These are phyloP conservation scores for Fistularia tabacaria DNA, from an alignment of 2,797 vertebrate species.

Conservation along the genomic window DNA sequence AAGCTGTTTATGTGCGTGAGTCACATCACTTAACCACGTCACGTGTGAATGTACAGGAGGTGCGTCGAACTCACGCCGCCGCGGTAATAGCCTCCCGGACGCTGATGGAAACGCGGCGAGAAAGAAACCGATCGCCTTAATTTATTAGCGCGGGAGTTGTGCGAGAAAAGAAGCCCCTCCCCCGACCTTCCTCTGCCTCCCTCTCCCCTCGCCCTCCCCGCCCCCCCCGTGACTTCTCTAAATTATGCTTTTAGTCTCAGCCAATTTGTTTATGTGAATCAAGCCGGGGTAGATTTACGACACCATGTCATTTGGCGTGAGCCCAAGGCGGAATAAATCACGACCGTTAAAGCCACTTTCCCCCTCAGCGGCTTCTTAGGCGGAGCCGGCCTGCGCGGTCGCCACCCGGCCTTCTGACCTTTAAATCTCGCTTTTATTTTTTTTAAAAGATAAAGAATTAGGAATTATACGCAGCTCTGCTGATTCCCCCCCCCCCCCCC, in stretches of 20 bases:
- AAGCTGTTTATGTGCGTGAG: too few species aligned
- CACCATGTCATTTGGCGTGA: constrained; percentile 41
- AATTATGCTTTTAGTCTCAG: constrained; percentile 44
- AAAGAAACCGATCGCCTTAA: constrained; percentile 35
- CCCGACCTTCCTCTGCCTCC: too few species aligned
- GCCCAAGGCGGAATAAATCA: constrained; percentile 58
- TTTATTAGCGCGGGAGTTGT: constrained; percentile 45
- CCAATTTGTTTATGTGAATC: constrained; percentile 62
- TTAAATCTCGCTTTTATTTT: background rate
- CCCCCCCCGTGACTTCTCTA: constrained; percentile 30
- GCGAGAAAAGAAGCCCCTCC: background rate
- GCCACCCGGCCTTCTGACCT: constrained; percentile 12
- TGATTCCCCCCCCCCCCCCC: too few species aligned
- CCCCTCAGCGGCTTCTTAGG: constrained; percentile 36
- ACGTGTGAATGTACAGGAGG: constrained; percentile 19
- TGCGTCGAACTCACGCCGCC: constrained; percentile 22
- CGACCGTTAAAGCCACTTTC: constrained; percentile 35
- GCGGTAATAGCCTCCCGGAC: constrained; percentile 44
- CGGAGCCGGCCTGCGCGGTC: constrained; percentile 9
- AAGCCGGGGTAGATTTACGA: constrained; percentile 58
- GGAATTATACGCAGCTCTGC: background rate
- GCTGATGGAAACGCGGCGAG: constrained; percentile 47
- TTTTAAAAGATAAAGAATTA: background rate
- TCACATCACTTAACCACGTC: background rate
- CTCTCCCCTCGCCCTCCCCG: constrained; percentile 10